Evolutionary conservation across 1,140 invertebrate species (phyloP).

Genomic region (Eumaeus atala): DNA sequence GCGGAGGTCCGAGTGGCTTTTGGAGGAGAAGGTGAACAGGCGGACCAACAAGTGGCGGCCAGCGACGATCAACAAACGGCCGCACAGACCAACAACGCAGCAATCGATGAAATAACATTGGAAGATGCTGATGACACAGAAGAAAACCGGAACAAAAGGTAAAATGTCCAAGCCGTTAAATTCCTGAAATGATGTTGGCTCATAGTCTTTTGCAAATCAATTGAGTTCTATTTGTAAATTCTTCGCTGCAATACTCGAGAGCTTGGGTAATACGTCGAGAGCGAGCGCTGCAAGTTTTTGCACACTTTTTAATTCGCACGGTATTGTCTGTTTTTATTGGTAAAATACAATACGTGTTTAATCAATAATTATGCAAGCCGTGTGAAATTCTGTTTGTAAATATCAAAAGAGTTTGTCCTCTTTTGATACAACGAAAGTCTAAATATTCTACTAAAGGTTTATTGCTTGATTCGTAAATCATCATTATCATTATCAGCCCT

Average conservation of each 20-base stretch:
- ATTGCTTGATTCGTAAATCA: constrained; percentile 4
- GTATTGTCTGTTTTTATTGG: constrained; percentile 27
- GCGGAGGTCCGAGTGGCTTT: constrained; percentile 79
- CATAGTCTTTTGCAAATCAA: neutral
- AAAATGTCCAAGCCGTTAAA: constrained; percentile 1
- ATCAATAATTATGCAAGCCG: constrained; percentile 14
- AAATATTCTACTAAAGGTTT: constrained; percentile 1
- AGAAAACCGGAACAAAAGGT: constrained; percentile 86
- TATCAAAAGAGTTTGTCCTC: no score
- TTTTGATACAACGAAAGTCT: no score
- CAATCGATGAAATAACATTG: constrained; percentile 76
- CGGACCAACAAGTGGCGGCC: constrained; percentile 55
- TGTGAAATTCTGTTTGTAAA: neutral
- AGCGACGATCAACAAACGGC: constrained; percentile 73
- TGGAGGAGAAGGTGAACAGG: constrained; percentile 50
- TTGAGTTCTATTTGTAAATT: constrained; percentile 17
- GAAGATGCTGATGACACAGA: constrained; percentile 81
- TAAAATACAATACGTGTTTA: constrained; percentile 14
- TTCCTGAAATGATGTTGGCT: no score
- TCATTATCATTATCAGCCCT: no score
- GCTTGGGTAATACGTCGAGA: constrained; percentile 24
- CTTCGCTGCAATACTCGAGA: neutral
- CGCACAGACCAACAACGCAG: constrained; percentile 70
- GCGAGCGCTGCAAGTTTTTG: constrained; percentile 35
- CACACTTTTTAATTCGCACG: constrained; percentile 46